A percentile compares a stretch with the other conserved stretches of the same genome.
Conservation (phyloP, 2,113 vertebrate species). For the Thalassoma bifasciatum region DNA sequence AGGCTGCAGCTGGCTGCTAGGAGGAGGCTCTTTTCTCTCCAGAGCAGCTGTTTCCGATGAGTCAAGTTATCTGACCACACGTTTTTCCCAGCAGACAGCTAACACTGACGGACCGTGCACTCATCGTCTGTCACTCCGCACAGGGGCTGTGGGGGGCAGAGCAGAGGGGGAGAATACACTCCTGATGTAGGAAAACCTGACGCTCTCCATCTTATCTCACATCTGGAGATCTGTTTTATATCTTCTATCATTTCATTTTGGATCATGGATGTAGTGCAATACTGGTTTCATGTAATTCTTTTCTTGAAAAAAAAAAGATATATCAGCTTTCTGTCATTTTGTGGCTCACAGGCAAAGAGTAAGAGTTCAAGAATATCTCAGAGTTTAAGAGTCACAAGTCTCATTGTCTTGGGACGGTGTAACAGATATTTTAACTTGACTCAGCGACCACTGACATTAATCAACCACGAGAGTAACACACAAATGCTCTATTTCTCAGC, state of each 20-base stretch:
- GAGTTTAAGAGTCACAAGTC: no score
- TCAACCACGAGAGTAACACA: no score
- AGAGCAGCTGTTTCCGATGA: conserved; percentile 68
- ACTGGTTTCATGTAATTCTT: not conserved
- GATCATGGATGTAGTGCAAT: not conserved
- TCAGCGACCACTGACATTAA: no score
- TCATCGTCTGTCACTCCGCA: conserved; percentile 28
- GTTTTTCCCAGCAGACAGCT: conserved; percentile 43
- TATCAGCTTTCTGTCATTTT: not conserved
- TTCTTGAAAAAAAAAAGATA: not conserved
- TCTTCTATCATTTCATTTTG: not conserved
- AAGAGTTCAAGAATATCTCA: no score
- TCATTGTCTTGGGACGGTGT: no score
- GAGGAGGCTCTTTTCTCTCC: conserved; percentile 33
- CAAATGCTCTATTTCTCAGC: no score
- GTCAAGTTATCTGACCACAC: conserved; percentile 57
- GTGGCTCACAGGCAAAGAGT: not conserved
- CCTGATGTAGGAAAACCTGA: conserved; percentile 18
- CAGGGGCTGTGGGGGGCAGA: not conserved
- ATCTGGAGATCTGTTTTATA: not conserved
- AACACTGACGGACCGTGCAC: conserved; percentile 2
- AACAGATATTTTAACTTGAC: no score
- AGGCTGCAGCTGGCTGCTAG: conserved; percentile 48
- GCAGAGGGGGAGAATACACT: not conserved
- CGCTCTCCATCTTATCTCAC: not conserved